These are phyloP conservation scores for Propithecus deckenii DNA, from an alignment of 2,797 vertebrate species.

Conservation along the genomic window DNA sequence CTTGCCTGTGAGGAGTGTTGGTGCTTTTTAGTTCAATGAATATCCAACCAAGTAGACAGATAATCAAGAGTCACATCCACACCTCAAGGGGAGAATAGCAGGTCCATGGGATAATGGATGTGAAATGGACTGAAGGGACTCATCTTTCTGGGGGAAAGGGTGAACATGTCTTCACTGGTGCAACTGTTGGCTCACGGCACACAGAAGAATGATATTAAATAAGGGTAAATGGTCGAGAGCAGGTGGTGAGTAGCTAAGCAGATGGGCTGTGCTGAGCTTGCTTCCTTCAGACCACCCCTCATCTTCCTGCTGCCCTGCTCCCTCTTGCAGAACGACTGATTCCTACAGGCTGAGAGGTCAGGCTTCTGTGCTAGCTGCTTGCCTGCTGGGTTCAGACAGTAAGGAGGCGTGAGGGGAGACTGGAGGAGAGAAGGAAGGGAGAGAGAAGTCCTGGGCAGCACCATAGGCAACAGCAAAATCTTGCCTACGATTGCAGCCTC, in stretches of 20 bases:
- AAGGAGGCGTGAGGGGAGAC: not conserved
- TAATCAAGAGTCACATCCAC: not conserved
- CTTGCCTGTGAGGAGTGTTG: rapidly evolving
- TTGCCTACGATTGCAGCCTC: too few relatives aligned
- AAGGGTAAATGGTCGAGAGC: not conserved
- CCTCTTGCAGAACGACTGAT: not conserved
- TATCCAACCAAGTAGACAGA: not conserved
- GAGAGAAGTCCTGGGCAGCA: not conserved
- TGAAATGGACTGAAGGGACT: not conserved
- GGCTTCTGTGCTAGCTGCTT: not conserved
- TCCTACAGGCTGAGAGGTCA: not conserved
- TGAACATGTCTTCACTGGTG: rapidly evolving
- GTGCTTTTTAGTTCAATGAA: not conserved
- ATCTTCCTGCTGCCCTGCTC: not conserved
- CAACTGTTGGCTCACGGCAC: not conserved
- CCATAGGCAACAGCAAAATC: not conserved
- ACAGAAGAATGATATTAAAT: not conserved
- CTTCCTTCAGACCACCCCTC: not conserved
- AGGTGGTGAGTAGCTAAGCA: too few relatives aligned
- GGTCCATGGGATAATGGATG: too few relatives aligned
- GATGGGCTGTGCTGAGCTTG: not conserved
- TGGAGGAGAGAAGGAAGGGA: not conserved
- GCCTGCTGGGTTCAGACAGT: not conserved
- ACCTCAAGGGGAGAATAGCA: not conserved
- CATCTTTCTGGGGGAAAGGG: not conserved